A percentile compares a stretch with the other conserved stretches of the same genome.
phyloP scores from a whole-genome alignment of 2,113 vertebrate species.

The Triplophysa siluroides region DNA sequence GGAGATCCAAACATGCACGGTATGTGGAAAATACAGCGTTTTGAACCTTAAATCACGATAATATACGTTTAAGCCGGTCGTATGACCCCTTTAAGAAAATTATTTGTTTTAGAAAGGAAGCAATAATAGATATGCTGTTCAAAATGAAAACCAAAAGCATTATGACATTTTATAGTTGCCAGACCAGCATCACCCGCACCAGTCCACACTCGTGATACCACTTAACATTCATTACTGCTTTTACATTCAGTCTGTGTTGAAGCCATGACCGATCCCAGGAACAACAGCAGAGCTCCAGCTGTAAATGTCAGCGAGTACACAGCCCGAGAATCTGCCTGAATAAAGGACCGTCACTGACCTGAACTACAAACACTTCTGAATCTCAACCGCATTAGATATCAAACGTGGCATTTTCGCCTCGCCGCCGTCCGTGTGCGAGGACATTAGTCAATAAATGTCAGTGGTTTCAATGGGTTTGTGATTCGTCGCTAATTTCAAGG shows the following conservation, averaged over 20 bases:
- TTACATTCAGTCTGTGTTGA: constrained; percentile 2
- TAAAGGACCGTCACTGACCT: constrained; percentile 38
- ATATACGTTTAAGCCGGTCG: no score
- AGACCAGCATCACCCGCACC: not conserved
- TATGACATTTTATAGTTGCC: no score
- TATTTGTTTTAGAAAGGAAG: no score
- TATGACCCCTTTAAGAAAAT: no score
- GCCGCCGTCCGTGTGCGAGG: constrained; percentile 39
- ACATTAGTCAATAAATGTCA: constrained; percentile 57
- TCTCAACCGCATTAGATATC: constrained; percentile 40
- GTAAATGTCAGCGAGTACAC: constrained; percentile 69
- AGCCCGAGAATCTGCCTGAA: constrained; percentile 44
- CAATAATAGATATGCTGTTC: no score
- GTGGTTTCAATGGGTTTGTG: constrained; percentile 23
- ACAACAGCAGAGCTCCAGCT: constrained; percentile 45
- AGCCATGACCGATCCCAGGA: not conserved
- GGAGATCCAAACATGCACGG: no score
- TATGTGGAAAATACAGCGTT: no score
- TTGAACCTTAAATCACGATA: no score
- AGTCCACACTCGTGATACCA: not conserved
- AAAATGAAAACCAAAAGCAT: no score
- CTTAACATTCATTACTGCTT: not conserved
- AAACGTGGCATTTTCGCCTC: constrained; percentile 42
- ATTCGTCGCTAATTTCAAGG: not conserved
- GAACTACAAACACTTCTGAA: constrained; percentile 41